phyloP scores from a whole-genome alignment of 2,113 vertebrate genomes.

The Scophthalmus maximus region DNA sequence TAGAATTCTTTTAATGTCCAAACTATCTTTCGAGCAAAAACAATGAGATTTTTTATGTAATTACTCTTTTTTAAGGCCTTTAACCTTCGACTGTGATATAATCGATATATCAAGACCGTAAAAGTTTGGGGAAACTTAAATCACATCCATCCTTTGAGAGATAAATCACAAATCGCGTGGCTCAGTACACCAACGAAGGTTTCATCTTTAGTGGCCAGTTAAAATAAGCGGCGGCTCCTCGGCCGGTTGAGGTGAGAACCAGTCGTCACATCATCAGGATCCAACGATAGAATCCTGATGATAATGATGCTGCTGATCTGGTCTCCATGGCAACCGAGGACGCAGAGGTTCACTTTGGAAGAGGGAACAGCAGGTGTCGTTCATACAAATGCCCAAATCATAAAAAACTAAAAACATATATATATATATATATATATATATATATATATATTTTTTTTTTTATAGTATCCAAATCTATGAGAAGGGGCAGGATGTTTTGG shows the following conservation, averaged over 20 bases:
- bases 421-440: no score
- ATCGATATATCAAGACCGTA: no score
- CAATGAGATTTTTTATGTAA: background rate
- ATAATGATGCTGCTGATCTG: slow-evolving; percentile 45
- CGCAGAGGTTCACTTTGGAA: slow-evolving; percentile 49
- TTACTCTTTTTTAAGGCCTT: background rate
- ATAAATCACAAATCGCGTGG: slow-evolving; percentile 7
- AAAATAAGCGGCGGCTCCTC: slow-evolving; percentile 41
- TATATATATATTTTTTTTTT: no score
- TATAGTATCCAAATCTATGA: background rate
- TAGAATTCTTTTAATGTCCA: background rate
- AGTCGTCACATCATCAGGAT: slow-evolving; percentile 45
- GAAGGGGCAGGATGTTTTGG: slow-evolving; percentile 18
- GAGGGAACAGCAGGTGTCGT: slow-evolving; percentile 36
- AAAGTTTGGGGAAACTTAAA: no score
- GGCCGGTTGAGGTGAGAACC: slow-evolving; percentile 28
- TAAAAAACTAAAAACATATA: background rate
- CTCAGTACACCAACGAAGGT: background rate
- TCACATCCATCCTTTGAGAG: slow-evolving; percentile 3
- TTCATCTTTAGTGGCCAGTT: slow-evolving; percentile 38
- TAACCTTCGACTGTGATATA: background rate
- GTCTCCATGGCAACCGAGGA: slow-evolving; percentile 34
- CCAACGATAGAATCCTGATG: slow-evolving; percentile 28
- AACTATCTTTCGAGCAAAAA: background rate
- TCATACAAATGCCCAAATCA: slow-evolving; percentile 1